Evolutionary conservation across 2,888 invertebrate species (phyloP), one percentile per base, ranked within the genome.

Genomic region (Macrophya alboannulata): DNA sequence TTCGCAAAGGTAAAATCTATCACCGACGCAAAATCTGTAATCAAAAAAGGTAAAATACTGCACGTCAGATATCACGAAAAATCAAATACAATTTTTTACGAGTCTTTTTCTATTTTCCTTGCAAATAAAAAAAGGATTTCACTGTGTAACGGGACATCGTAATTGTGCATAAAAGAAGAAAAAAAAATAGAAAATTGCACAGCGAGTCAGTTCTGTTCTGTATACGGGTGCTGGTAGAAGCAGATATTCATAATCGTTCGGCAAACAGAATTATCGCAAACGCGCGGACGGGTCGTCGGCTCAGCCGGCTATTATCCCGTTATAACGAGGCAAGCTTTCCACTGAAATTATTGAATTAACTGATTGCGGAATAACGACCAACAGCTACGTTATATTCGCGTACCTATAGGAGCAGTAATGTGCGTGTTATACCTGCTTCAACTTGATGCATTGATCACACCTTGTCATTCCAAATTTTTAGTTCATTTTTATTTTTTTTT

Each of bases 1-100:
- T 94, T 99, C 99, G 94, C 98, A 98, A 90, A 99, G 95, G 94
- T 99, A 99, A 94, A 99, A 99, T 88, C 98, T 96, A 94, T 99
- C 99, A 51, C 99, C 99, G 71, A 99, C 99, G 94, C 99, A 99
- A 95, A 99, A 99, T 95, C 99, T 99, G 96, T 15, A 94, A 94
- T 90, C 92, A 91, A 87, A 43, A 76, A 55, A 0, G 1, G 3
- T 10, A n/a, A 55, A n/a, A 15, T 4, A 55, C 17, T n/a, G 15
- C 4, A 5, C n/a, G 37, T 51, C 15, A 37, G 77, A 55, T 17
- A 77, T 51, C 31, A 0, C n/a, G n/a, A 6, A 77, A 74, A 25
- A 25, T 62, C 25, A 21, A 51, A 51, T 1, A 0, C 21, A 21
- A 4, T 48, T 21, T 4, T 25, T 31, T 72, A 3, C n/a, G 71